These are phyloP conservation scores for Leuciscus idus DNA, from an alignment of 2,113 vertebrate genomes.

Conservation along the genomic window DNA sequence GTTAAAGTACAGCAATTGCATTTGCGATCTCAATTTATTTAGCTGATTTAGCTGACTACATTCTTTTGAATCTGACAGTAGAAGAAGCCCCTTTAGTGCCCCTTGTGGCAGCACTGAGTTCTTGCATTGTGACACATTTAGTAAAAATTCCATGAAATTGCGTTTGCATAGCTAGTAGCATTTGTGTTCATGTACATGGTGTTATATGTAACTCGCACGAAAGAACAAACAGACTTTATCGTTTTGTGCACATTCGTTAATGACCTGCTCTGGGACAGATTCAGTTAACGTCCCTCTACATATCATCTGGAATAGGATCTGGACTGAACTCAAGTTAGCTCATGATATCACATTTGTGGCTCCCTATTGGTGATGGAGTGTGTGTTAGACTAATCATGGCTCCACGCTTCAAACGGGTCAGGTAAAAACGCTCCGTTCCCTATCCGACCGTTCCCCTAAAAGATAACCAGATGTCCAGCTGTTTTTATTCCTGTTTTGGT, in stretches of 20 bases:
- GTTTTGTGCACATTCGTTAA: not conserved
- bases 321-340: slow-evolving; percentile 24
- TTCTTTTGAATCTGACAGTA: too few species aligned
- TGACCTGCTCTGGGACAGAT: slow-evolving; percentile 30
- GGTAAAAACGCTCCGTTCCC: slow-evolving; percentile 16
- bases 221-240: not conserved
- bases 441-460: slow-evolving; percentile 5
- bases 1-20: too few species aligned
- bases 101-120: not conserved
- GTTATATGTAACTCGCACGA: not conserved
- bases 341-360: slow-evolving; percentile 35
- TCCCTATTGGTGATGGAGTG: not conserved
- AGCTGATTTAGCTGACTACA: too few species aligned
- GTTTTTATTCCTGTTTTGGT: slow-evolving; percentile 21
- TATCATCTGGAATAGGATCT: slow-evolving; percentile 26
- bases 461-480: slow-evolving; percentile 41
- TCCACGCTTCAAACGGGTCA: slow-evolving; percentile 18
- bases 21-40: too few species aligned
- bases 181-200: not conserved
- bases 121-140: not conserved
- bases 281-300: slow-evolving; percentile 9
- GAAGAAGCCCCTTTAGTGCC: too few species aligned
- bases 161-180: not conserved
- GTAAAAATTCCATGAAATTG: not conserved
- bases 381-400: slow-evolving; percentile 37